Evolutionary conservation across 2,888 invertebrate genomes (phyloP).

Genomic region (Coelogynopora nodosa): DNA sequence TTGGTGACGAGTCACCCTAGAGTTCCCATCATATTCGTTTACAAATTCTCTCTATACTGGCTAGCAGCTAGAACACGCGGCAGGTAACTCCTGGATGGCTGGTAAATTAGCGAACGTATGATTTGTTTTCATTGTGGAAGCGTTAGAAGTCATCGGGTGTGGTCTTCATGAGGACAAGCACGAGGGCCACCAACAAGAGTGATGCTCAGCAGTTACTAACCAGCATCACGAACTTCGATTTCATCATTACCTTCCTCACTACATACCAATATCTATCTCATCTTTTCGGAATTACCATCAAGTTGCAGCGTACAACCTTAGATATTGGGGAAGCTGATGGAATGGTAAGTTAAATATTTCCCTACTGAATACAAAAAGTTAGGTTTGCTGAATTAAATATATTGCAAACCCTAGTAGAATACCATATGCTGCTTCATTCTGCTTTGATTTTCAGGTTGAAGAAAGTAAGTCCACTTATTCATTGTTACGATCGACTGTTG

Average conservation of each 20-base stretch:
- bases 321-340: constrained; percentile 34
- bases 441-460: constrained; percentile 28
- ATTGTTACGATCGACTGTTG: constrained; percentile 4
- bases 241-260: constrained; percentile 37
- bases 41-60: constrained; percentile 30
- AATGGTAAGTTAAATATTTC: constrained; percentile 35
- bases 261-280: constrained; percentile 39
- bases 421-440: not conserved
- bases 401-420: not conserved
- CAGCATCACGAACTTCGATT: constrained; percentile 32
- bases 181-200: constrained; percentile 9
- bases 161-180: constrained; percentile 25
- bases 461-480: constrained; percentile 12
- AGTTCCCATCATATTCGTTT: constrained; percentile 19
- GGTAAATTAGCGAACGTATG: constrained; percentile 42
- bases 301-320: constrained; percentile 37
- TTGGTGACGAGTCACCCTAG: constrained; percentile 25
- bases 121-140: constrained; percentile 40
- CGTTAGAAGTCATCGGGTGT: constrained; percentile 41
- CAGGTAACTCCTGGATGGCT: constrained; percentile 6
- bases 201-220: constrained; percentile 37
- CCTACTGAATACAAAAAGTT: constrained; percentile 20
- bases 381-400: not conserved
- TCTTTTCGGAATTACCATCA: constrained; percentile 33
- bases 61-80: not conserved